A percentile compares a stretch with the other conserved stretches of the same genome.
Conservation (phyloP, 2,113 vertebrate species). For the Condylura cristata region DNA sequence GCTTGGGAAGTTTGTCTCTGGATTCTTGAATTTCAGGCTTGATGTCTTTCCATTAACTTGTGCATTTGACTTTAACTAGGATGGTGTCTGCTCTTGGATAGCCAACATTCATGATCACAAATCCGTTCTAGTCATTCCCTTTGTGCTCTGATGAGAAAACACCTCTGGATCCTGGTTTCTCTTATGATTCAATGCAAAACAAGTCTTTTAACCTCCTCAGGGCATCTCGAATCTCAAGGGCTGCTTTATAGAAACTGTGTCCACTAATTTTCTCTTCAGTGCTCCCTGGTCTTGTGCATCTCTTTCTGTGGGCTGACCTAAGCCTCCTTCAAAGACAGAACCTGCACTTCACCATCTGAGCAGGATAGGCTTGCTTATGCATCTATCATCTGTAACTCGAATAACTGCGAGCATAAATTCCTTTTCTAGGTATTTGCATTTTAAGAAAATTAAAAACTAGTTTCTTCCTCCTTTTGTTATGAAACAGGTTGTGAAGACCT, state of each 20-base stretch:
- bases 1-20: neutral
- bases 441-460: conserved; percentile 21
- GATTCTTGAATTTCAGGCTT: neutral
- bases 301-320: neutral
- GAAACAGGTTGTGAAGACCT: neutral
- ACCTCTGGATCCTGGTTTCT: neutral
- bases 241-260: neutral
- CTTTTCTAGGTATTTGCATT: neutral
- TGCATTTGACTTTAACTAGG: neutral
- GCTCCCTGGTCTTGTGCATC: neutral
- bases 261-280: neutral
- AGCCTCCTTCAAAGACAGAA: neutral
- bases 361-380: neutral
- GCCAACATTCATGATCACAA: neutral
- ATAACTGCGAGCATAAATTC: neutral
- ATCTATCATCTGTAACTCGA: neutral
- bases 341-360: neutral
- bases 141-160: neutral
- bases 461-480: neutral
- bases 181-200: neutral
- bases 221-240: neutral
- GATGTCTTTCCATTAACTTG: conserved; percentile 12
- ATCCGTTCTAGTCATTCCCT: neutral
- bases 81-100: neutral
- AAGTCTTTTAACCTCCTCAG: neutral